phyloP scores from a whole-genome alignment of 2,888 invertebrate genomes.

The Rhagonycha lutea region DNA sequence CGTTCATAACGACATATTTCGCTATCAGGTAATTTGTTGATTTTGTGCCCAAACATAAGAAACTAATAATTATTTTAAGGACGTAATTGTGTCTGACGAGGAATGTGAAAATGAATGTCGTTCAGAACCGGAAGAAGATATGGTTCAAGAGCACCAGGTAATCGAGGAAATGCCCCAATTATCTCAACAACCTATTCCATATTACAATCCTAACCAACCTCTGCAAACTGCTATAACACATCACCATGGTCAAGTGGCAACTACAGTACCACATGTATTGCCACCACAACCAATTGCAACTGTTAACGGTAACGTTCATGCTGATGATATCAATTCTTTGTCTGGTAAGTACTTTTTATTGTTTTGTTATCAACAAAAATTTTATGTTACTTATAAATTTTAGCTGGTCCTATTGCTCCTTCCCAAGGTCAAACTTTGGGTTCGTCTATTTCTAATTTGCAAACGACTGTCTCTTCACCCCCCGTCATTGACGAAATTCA shows the following conservation, averaged over 20 bases:
- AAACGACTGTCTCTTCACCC: constrained; percentile 38
- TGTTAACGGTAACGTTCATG: constrained; percentile 54
- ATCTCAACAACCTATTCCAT: constrained; percentile 40
- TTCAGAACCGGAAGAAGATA: constrained; percentile 71
- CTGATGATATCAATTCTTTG: constrained; percentile 50
- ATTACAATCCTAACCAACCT: constrained; percentile 45
- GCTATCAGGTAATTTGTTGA: constrained; percentile 76
- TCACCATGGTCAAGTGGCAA: constrained; percentile 42
- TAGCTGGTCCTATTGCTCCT: constrained; percentile 34
- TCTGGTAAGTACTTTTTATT: constrained; percentile 34
- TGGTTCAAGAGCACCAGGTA: constrained; percentile 40
- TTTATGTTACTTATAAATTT: background rate
- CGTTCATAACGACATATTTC: constrained; percentile 98
- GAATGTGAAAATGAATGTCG: constrained; percentile 63
- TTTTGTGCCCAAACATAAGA: background rate
- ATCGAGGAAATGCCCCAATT: constrained; percentile 37
- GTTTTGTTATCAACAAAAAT: background rate
- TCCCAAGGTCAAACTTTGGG: constrained; percentile 40
- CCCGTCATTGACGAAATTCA: constrained; percentile 40
- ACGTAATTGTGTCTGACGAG: constrained; percentile 68
- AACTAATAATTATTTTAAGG: constrained; percentile 38
- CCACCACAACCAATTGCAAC: constrained; percentile 46
- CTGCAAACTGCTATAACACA: constrained; percentile 48
- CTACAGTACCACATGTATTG: constrained; percentile 43
- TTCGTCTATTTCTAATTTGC: constrained; percentile 39